These are phyloP conservation scores for Archips crataeganus DNA, from an alignment of 2,888 invertebrate species.

Conservation along the genomic window DNA sequence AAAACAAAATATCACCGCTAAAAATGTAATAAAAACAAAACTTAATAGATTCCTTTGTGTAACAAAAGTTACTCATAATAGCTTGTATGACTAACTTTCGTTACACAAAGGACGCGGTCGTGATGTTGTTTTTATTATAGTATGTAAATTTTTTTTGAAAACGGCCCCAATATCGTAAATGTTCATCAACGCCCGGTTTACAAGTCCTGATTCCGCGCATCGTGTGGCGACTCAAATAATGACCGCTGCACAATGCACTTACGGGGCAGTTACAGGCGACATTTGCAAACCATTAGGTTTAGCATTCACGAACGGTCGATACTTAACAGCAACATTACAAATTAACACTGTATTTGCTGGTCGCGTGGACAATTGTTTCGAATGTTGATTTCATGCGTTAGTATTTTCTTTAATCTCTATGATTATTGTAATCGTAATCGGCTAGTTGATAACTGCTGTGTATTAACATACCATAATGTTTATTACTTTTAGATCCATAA, in stretches of 20 bases:
- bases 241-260: constrained; percentile 53
- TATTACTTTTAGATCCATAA: not conserved
- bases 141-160: too few species aligned
- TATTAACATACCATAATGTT: not conserved
- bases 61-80: too few species aligned
- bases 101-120: too few species aligned
- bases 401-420: not conserved
- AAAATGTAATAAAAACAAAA: too few species aligned
- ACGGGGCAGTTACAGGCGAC: constrained; percentile 57
- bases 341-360: constrained; percentile 51
- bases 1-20: too few species aligned
- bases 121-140: too few species aligned
- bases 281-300: constrained; percentile 61
- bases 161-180: not conserved
- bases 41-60: too few species aligned
- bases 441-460: not conserved
- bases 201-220: constrained; percentile 12
- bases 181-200: not conserved
- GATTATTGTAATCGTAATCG: too few species aligned
- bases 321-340: constrained; percentile 47
- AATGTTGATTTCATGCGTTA: constrained; percentile 3
- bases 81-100: too few species aligned
- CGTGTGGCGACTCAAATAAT: constrained; percentile 50
- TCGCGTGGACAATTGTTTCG: constrained; percentile 43
- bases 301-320: constrained; percentile 52